phyloP scores from a whole-genome alignment of 1,140 invertebrate genomes.

The Aethina tumida region DNA sequence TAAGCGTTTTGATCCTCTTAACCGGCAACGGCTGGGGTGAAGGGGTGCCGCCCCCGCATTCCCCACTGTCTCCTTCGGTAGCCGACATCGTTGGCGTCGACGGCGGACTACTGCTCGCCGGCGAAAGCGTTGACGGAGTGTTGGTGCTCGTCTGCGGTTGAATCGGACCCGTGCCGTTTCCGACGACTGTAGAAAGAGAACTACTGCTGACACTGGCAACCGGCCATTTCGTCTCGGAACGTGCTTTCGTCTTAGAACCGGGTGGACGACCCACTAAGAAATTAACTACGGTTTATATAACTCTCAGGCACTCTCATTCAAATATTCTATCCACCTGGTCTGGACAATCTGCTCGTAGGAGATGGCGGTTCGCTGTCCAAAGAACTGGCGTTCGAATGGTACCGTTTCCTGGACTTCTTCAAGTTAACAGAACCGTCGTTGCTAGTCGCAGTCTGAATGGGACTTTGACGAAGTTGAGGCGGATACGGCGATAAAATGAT shows the following conservation, averaged over 20 bases:
- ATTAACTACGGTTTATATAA: too few relatives aligned
- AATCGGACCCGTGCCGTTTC: background rate
- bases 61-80: slow-evolving; percentile 1
- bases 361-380: slow-evolving; percentile 44
- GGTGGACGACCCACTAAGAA: slow-evolving; percentile 38
- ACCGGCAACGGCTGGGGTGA: slow-evolving; percentile 6
- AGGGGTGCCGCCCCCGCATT: background rate
- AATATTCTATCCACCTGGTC: slow-evolving; percentile 18
- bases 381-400: slow-evolving; percentile 44
- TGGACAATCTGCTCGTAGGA: slow-evolving; percentile 35
- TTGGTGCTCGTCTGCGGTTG: slow-evolving; percentile 13
- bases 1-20: slow-evolving; percentile 23
- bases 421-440: slow-evolving; percentile 19
- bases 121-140: slow-evolving; percentile 8
- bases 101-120: slow-evolving; percentile 7
- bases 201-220: slow-evolving; percentile 34
- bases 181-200: slow-evolving; percentile 10
- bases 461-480: slow-evolving; percentile 41
- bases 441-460: slow-evolving; percentile 24
- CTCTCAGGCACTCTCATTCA: too few relatives aligned
- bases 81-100: background rate
- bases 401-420: slow-evolving; percentile 30
- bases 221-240: slow-evolving; percentile 31
- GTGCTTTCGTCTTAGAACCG: slow-evolving; percentile 32
- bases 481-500: slow-evolving; percentile 50